A percentile compares a stretch with the other conserved stretches of the same genome.
phyloP scores from a whole-genome alignment of 2,113 vertebrate genomes.

The Emberiza fucata region DNA sequence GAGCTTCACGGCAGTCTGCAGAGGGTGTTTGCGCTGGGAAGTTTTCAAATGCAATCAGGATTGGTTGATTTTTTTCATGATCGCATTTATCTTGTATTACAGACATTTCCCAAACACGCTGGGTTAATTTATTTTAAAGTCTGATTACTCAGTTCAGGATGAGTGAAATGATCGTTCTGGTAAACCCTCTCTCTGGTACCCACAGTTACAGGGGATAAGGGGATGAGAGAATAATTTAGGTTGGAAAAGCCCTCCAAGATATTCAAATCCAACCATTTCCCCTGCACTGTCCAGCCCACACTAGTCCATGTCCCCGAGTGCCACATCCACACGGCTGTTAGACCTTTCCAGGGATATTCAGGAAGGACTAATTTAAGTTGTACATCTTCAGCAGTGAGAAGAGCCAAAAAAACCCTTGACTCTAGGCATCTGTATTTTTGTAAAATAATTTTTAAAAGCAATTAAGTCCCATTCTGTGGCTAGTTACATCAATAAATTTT shows the following conservation, averaged over 20 bases:
- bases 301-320: too few species aligned
- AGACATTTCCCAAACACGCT: fast-evolving
- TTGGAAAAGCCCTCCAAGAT: not conserved
- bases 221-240: not conserved
- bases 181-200: not conserved
- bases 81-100: too few species aligned
- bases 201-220: not conserved
- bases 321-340: not conserved
- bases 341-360: not conserved
- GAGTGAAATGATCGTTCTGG: fast-evolving
- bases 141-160: not conserved
- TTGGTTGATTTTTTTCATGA: not conserved
- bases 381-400: not conserved
- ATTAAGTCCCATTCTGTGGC: not conserved
- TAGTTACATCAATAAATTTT: not conserved
- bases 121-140: not conserved
- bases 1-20: not conserved
- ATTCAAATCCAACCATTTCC: fast-evolving
- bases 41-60: not conserved
- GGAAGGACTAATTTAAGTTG: not conserved
- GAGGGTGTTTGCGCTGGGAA: fast-evolving
- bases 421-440: not conserved
- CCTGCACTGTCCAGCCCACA: not conserved
- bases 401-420: fast-evolving
- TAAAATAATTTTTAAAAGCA: not conserved